These are phyloP conservation scores for Saccostrea glomerata DNA, from an alignment of 1,140 invertebrate genomes.

Conservation along the genomic window DNA sequence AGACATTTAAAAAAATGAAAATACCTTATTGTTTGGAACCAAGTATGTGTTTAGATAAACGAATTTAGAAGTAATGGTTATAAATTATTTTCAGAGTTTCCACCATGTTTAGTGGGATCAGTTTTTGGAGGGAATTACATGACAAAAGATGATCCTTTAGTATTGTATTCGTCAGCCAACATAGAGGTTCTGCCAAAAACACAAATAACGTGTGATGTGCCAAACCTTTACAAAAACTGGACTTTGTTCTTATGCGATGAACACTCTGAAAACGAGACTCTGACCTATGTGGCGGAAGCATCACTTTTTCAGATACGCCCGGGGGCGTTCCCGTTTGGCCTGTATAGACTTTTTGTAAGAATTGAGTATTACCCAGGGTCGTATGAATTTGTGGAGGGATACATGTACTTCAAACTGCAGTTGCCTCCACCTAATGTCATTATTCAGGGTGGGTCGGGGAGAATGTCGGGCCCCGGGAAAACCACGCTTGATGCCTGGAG, in stretches of 20 bases:
- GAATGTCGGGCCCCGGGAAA: conserved; percentile 24
- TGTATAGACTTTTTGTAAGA: conserved; percentile 26
- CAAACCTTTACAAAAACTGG: not conserved
- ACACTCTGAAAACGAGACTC: not conserved
- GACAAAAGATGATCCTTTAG: not conserved
- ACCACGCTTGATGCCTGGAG: conserved; percentile 37
- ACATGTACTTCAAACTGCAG: conserved; percentile 43
- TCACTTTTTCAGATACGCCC: not conserved
- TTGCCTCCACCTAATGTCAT: conserved; percentile 50
- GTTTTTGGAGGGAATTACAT: conserved; percentile 37
- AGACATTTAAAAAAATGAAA: too few relatives aligned
- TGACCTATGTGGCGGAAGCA: not conserved
- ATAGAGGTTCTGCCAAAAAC: conserved; percentile 20
- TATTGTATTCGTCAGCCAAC: conserved; percentile 41
- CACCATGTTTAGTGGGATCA: not conserved
- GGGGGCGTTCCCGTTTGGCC: not conserved
- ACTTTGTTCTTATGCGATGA: not conserved
- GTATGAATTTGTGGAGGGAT: conserved; percentile 42
- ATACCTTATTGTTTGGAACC: too few relatives aligned
- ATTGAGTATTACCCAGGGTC: not conserved
- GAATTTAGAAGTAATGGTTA: too few relatives aligned
- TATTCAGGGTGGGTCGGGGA: conserved; percentile 48
- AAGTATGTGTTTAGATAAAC: too few relatives aligned
- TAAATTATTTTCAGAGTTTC: not conserved
- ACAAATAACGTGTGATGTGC: not conserved